Evolutionary conservation across 2,113 vertebrate genomes (phyloP), one percentile per base, ranked within the genome.

Genomic region (Rhagologus leucostigma): DNA sequence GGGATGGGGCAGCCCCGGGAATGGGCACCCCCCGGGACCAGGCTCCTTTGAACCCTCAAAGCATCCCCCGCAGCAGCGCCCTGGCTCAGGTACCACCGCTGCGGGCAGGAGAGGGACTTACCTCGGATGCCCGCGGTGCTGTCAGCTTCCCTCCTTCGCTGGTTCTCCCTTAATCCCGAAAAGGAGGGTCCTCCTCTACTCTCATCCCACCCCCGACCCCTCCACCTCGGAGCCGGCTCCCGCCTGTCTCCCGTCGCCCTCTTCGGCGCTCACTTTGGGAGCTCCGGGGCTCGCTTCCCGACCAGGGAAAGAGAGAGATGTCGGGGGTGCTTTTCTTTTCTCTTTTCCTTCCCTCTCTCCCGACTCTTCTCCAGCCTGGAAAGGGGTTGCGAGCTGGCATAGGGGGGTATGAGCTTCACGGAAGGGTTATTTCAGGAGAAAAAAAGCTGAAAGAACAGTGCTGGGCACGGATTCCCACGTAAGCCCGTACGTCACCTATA

Each of bases 401-500:
- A 65, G 52, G 7, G 93, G 90, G 84, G n/a, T 77, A 94, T 41
- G 87, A 59, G 56, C 56, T 35, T 59, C 56, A 59, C n/a, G n/a
- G 56, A 90, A 84, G 60, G 78, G 95, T 96, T 92, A 94, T 94
- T 97, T 97, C 90, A 87, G 93, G 60, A 95, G 90, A 87, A 75
- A 84, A 93, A 85, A 65, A 83, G 75, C 96, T 93, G 90, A 60
- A 92, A 94, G 86, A 93, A 89, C 88, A 65, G 90, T 80, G 93
- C 86, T 79, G 96, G 94, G 93, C 95, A 93, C 49, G 77, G 82
- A 92, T 94, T 96, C 82, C 90, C 96, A 97, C 96, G 96, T 98
- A 96, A 97, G 89, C 80, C 93, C 77, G 93, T 96, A 97, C 96
- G 96, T 97, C 97, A 97, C 96, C 95, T 96, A 97, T 93, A 94